These are phyloP conservation scores for Pongo pygmaeus DNA, from an alignment of 2,113 vertebrate species.

Conservation along the genomic window DNA sequence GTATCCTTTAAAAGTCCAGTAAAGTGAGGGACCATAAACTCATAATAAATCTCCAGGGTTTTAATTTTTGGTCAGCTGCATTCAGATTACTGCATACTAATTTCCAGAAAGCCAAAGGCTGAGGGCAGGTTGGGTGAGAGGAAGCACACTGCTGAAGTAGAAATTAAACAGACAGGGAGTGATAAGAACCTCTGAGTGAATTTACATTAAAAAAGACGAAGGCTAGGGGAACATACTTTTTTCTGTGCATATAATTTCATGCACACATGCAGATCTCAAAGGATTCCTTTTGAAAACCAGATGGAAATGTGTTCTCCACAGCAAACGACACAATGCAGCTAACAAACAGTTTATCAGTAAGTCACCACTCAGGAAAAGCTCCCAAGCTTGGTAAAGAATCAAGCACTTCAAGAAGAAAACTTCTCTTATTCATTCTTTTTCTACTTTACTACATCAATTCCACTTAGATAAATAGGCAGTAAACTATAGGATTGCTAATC, in stretches of 20 bases:
- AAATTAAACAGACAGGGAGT: neutral
- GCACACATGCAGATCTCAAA: constrained; percentile 70
- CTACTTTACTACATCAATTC: neutral
- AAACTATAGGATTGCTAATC: neutral
- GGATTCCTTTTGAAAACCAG: constrained; percentile 74
- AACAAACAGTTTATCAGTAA: constrained; percentile 46
- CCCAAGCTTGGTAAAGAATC: constrained; percentile 25
- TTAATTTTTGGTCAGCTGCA: constrained; percentile 72
- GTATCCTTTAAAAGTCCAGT: neutral
- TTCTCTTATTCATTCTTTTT: neutral
- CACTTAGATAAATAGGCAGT: neutral
- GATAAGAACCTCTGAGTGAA: constrained; percentile 41
- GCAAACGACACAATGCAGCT: constrained; percentile 66
- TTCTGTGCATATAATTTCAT: constrained; percentile 69
- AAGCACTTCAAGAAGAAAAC: neutral
- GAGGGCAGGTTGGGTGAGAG: constrained; percentile 22
- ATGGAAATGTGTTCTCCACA: constrained; percentile 78
- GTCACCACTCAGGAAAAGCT: neutral
- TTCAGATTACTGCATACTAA: neutral
- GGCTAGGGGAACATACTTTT: constrained; percentile 54
- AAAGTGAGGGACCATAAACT: neutral
- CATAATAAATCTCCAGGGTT: constrained; percentile 58
- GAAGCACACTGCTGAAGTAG: constrained; percentile 15
- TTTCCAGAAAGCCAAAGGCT: constrained; percentile 30
- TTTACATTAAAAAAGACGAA: constrained; percentile 61